These are phyloP conservation scores for Hydrotaea cyrtoneurina DNA, from an alignment of 2,888 invertebrate genomes.

Conservation along the genomic window DNA sequence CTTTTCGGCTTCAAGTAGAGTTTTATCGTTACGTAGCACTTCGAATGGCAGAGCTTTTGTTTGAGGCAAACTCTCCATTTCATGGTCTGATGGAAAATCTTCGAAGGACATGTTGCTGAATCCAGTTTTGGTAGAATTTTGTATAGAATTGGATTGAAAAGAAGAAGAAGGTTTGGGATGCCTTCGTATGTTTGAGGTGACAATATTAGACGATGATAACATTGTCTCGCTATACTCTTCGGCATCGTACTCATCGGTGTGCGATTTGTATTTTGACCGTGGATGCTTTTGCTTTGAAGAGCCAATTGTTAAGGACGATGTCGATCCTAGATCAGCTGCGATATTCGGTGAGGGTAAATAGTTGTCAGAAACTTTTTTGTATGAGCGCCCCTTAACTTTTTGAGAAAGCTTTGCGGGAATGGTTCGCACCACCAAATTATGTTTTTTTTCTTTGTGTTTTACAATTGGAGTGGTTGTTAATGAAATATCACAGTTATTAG, in stretches of 20 bases:
- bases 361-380: slow-evolving; percentile 77
- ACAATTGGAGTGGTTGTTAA: slow-evolving; percentile 38
- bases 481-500: slow-evolving; percentile 45
- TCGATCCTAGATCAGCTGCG: slow-evolving; percentile 72
- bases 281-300: slow-evolving; percentile 77
- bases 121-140: slow-evolving; percentile 82
- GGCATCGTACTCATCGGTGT: slow-evolving; percentile 74
- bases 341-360: slow-evolving; percentile 40
- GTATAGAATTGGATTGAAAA: slow-evolving; percentile 80
- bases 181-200: slow-evolving; percentile 56
- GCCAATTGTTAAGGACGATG: slow-evolving; percentile 73
- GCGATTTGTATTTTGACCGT: slow-evolving; percentile 75
- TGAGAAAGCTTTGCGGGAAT: slow-evolving; percentile 80
- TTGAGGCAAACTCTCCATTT: slow-evolving; percentile 79
- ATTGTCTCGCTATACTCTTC: slow-evolving; percentile 65
- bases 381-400: slow-evolving; percentile 79
- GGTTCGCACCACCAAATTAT: slow-evolving; percentile 77
- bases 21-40: slow-evolving; percentile 83
- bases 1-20: slow-evolving; percentile 81
- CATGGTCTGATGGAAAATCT: slow-evolving; percentile 87
- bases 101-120: slow-evolving; percentile 90
- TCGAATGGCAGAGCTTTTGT: slow-evolving; percentile 83
- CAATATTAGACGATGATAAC: slow-evolving; percentile 33
- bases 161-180: slow-evolving; percentile 66
- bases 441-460: slow-evolving; percentile 79